phyloP scores from a whole-genome alignment of 2,888 invertebrate species.

The Caenorhabditis angaria region DNA sequence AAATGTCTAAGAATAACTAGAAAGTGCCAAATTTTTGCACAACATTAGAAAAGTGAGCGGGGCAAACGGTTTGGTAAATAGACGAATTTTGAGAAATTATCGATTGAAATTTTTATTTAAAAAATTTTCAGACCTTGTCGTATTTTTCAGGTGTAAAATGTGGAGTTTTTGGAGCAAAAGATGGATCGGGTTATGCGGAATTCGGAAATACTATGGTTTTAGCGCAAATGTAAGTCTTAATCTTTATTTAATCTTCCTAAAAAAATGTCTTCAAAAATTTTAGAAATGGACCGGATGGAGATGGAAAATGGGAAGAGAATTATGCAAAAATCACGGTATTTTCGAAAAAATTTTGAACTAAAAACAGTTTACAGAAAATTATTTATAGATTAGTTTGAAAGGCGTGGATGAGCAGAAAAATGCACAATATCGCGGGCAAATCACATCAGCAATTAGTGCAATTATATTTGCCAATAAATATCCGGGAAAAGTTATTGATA shows the following conservation, averaged over 20 bases:
- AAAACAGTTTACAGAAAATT: background rate
- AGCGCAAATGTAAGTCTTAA: conserved; percentile 48
- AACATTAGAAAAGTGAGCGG: too few species aligned
- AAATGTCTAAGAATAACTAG: too few species aligned
- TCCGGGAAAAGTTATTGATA: conserved; percentile 48
- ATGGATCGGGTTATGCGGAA: conserved; percentile 59
- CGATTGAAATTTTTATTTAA: too few species aligned
- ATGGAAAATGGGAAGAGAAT: conserved; percentile 42
- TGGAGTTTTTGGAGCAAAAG: conserved; percentile 49
- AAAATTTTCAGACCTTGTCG: background rate
- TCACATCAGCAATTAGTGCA: conserved; percentile 41
- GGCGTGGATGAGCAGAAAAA: conserved; percentile 31
- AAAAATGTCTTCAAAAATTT: conserved; percentile 6
- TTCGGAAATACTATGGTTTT: conserved; percentile 55
- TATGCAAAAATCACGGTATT: conserved; percentile 24
- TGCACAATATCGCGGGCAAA: conserved; percentile 39
- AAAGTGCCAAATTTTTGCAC: too few species aligned
- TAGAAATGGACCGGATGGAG: conserved; percentile 34
- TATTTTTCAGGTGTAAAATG: conserved; percentile 47
- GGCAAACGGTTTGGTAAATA: too few species aligned
- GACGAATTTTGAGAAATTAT: too few species aligned
- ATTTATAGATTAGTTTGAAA: conserved; percentile 19
- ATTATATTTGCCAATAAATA: conserved; percentile 49
- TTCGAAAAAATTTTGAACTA: background rate
- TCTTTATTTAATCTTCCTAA: too few species aligned